These are phyloP conservation scores for Dryobota labecula DNA, from an alignment of 2,888 invertebrate species.

Conservation along the genomic window DNA sequence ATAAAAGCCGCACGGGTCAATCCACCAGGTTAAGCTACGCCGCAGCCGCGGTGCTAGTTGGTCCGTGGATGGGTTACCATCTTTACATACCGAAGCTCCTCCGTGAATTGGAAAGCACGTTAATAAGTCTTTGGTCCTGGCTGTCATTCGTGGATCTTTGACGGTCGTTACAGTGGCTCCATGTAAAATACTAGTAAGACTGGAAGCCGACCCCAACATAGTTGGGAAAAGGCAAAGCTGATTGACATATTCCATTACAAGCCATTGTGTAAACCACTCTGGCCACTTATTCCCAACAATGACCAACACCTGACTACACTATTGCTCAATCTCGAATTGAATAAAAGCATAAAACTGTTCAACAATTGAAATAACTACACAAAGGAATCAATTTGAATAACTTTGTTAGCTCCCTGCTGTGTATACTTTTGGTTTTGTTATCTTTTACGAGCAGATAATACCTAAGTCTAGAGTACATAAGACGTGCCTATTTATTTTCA, in stretches of 20 bases:
- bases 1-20: no score
- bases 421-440: conserved; percentile 13
- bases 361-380: conserved; percentile 41
- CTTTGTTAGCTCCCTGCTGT: not conserved
- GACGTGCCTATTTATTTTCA: conserved; percentile 21
- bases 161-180: no score
- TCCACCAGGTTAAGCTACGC: no score
- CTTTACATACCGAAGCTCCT: no score
- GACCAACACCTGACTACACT: conserved; percentile 20
- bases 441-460: conserved; percentile 18
- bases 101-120: no score
- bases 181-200: no score
- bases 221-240: no score
- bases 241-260: conserved; percentile 16
- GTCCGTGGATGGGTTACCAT: no score
- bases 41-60: no score
- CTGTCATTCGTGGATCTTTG: no score
- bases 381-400: conserved; percentile 43
- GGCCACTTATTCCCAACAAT: conserved; percentile 23
- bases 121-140: no score
- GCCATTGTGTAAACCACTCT: conserved; percentile 15
- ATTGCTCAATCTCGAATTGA: conserved; percentile 39
- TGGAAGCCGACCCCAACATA: no score
- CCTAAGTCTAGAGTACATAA: conserved; percentile 6
- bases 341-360: conserved; percentile 20